Evolutionary conservation across 2,113 vertebrate species (phyloP), one percentile per base, ranked within the genome.

Genomic region (Actinemys pallida): DNA sequence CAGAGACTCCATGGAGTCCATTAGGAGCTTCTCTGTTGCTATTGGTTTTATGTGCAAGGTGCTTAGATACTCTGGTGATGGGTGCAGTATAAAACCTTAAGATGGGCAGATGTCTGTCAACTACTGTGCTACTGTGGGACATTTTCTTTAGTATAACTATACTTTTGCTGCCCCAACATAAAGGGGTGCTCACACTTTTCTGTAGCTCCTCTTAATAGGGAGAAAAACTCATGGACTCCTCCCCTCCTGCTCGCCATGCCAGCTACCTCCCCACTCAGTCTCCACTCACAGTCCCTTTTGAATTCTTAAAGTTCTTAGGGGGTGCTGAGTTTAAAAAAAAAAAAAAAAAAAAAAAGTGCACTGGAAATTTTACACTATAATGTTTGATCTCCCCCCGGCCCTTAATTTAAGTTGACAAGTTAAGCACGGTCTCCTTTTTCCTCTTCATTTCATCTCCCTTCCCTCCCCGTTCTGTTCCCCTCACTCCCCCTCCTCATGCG

Each of bases 371-470:
- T 78, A 16, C 86, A 65, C 53, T 86, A 81, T 5, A 0, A 82
- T 80, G 93, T 87, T 47, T 45, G 27, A 47, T 42, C 96, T 96
- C 91, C 95, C 82, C 65, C 80, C n/a, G 39, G 75, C 0, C 6
- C 0, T 96, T 93, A 87, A 88, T 96, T 91, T 39, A 39, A 39
- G 10, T 72, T 20, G 9, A 72, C n/a, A 22, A 72, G 65, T n/a
- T n/a, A 39, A 69, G 90, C 0, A 0, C 76, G 83, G 59, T 92
- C 84, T 92, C 83, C 83, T 90, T 72, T 39, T 39, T 10, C n/a
- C 88, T 91, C 75, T 84, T 88, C n/a, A 13, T 52, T 96, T 84
- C 22, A 45, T 45, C 92, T 93, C 69, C 59, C 93, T 82, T 75
- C 20, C n/a, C 72, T 12, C 59, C 82, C 92, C 90, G 93, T 81